Percentiles rank a stretch among this genome's conserved stretches.
phyloP scores from a whole-genome alignment of 2,113 vertebrate genomes.

The Gulo gulo region DNA sequence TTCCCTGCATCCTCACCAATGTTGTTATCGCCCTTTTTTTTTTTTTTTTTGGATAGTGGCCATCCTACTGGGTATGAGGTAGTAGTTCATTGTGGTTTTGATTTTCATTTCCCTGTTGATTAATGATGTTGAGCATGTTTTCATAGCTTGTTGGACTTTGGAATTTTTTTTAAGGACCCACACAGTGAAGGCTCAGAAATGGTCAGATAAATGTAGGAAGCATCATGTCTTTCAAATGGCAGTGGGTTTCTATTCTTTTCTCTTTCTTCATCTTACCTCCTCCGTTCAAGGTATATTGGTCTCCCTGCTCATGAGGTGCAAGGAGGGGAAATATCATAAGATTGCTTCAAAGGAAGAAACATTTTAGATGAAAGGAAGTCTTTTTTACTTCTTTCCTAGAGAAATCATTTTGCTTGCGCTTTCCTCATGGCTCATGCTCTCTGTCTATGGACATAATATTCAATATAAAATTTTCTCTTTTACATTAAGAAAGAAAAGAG shows the following conservation, averaged over 20 bases:
- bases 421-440: neutral
- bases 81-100: neutral
- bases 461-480: neutral
- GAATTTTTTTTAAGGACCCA: neutral
- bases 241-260: neutral
- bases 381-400: neutral
- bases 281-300: rapidly evolving
- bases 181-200: neutral
- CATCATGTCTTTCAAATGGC: neutral
- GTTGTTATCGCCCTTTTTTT: neutral
- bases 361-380: neutral
- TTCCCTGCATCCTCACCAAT: neutral
- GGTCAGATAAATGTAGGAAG: neutral
- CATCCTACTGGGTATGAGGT: neutral
- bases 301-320: neutral
- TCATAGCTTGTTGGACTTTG: neutral
- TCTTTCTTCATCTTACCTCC: neutral
- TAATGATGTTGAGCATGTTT: neutral
- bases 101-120: neutral
- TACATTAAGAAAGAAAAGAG: neutral
- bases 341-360: neutral
- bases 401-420: neutral
- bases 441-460: neutral
- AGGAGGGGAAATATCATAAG: neutral
- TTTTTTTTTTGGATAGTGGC: neutral